Evolutionary conservation across 2,797 vertebrate genomes (phyloP), one percentile per base, ranked within the genome.

Genomic region (Trachurus trachurus): DNA sequence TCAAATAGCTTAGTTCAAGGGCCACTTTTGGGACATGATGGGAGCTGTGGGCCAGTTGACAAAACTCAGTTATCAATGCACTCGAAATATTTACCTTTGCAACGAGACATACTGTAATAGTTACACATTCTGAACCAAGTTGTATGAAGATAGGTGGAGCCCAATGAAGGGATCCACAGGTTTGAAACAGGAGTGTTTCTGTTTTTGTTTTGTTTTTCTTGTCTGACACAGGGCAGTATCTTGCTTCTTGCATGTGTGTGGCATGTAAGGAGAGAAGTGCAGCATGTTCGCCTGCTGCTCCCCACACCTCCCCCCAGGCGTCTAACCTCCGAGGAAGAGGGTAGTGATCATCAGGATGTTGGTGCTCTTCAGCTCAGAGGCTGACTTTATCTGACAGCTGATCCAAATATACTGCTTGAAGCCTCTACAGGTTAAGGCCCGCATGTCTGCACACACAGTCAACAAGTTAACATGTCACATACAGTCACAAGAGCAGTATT

Each of bases 1-100:
- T 66, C 71, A 79, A 84, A 81, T 61, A 39, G 69, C 39, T 77
- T 22, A 71, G 80, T 70, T 90, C 80, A 87, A 87, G 68, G 76
- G 62, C 69, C 76, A 72, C 72, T 87, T 83, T 65, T 64, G 62
- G 62, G 71, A 85, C 26, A 17, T 60, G 66, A 77, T 54, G 56
- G 65, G 57, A 67, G 69, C 39, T 34, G 40, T 73, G 65, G 85
- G 53, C 69, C 75, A 54, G 71, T 29, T 71, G 69, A 82, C 21
- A 52, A 77, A 72, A 72, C 68, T 39, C 56, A 4, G 58, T 54
- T 60, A 79, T 84, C 76, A 39, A 53, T 19, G 1, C 21, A 31
- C 34, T 1, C 49, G 9, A 19, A 60, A 76, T 75, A 61, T 65
- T 53, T 67, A 66, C 70, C 52, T 67, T 37, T 57, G 47, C 29